phyloP scores from a whole-genome alignment of 2,797 vertebrate genomes.

The Gymnoscopelus braueri region DNA sequence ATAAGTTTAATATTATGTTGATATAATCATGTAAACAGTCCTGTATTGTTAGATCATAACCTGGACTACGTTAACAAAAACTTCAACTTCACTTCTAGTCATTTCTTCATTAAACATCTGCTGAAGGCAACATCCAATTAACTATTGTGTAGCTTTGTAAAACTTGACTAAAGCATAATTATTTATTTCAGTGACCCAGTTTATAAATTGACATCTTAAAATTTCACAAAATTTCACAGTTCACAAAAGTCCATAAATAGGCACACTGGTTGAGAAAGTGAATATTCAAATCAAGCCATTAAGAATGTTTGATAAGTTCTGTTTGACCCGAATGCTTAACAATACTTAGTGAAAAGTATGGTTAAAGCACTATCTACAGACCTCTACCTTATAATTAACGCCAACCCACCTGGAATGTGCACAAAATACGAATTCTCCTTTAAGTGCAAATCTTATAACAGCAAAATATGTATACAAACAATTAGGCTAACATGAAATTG shows the following conservation, averaged over 20 bases:
- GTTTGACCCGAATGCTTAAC: conserved; percentile 48
- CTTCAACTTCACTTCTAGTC: too few relatives aligned
- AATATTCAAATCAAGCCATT: conserved; percentile 21
- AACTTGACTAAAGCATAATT: conserved; percentile 2
- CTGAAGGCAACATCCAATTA: conserved; percentile 21
- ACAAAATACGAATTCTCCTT: conserved; percentile 26
- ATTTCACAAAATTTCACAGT: conserved; percentile 7
- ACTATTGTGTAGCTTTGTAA: conserved; percentile 12
- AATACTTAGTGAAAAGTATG: not conserved
- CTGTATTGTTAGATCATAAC: conserved; percentile 35
- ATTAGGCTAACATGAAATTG: not conserved
- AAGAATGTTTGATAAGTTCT: conserved; percentile 24
- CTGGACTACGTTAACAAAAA: not conserved
- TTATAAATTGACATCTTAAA: not conserved
- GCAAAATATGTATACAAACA: not conserved
- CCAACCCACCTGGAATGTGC: conserved; percentile 24
- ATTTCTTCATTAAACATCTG: conserved; percentile 4
- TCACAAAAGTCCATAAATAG: conserved; percentile 44
- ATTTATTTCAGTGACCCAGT: conserved; percentile 37
- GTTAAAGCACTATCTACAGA: too few relatives aligned
- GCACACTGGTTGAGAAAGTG: conserved; percentile 35
- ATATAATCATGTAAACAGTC: conserved; percentile 30
- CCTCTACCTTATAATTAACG: too few relatives aligned
- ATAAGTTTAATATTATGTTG: conserved; percentile 54
- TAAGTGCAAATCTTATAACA: conserved; percentile 25